Evolutionary conservation across 2,888 invertebrate species (phyloP).

Genomic region (Coelinius sp.): DNA sequence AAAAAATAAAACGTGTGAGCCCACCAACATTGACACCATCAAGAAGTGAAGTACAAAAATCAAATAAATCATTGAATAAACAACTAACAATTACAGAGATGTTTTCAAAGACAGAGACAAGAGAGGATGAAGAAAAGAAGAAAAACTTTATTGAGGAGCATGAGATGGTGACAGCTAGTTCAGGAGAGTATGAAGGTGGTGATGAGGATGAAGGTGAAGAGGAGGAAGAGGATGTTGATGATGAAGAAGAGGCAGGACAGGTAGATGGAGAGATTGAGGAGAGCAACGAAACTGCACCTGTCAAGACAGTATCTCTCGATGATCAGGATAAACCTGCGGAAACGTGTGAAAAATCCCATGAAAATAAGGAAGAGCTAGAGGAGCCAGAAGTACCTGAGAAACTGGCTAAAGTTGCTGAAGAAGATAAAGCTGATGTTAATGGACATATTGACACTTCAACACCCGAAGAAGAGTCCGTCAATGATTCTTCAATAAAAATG

Average conservation of each 20-base stretch:
- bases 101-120: slow-evolving; percentile 43
- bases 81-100: slow-evolving; percentile 60
- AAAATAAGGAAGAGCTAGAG: slow-evolving; percentile 47
- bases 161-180: slow-evolving; percentile 63
- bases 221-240: slow-evolving; percentile 55
- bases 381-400: slow-evolving; percentile 64
- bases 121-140: slow-evolving; percentile 39
- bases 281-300: slow-evolving; percentile 53
- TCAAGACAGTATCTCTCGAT: slow-evolving; percentile 58
- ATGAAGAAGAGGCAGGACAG: not conserved
- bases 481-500: not conserved
- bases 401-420: slow-evolving; percentile 67
- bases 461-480: slow-evolving; percentile 43
- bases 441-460: slow-evolving; percentile 40
- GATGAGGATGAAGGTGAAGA: slow-evolving; percentile 70
- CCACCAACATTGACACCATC: slow-evolving; percentile 33
- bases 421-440: slow-evolving; percentile 60
- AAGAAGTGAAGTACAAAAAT: slow-evolving; percentile 38
- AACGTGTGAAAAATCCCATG: slow-evolving; percentile 52
- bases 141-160: slow-evolving; percentile 51
- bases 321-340: slow-evolving; percentile 46
- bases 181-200: slow-evolving; percentile 67
- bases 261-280: slow-evolving; percentile 52
- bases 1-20: slow-evolving; percentile 25
- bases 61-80: slow-evolving; percentile 35